These are phyloP conservation scores for Spilarctia lutea DNA, from an alignment of 2,888 invertebrate species.

Conservation along the genomic window DNA sequence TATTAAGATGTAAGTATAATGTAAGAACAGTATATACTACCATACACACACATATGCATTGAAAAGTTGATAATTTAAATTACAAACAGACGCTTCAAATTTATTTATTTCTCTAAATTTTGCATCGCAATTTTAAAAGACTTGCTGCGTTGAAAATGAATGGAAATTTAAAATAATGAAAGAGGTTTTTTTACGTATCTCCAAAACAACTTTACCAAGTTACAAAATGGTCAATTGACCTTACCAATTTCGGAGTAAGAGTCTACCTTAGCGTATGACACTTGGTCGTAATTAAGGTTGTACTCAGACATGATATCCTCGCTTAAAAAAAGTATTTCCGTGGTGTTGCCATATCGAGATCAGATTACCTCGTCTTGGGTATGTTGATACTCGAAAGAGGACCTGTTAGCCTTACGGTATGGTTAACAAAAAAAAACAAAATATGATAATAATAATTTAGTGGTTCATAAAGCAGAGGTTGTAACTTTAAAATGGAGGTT, in stretches of 20 bases:
- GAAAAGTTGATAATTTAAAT: too few species aligned
- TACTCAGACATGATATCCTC: slow-evolving; percentile 66
- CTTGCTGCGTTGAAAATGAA: too few species aligned
- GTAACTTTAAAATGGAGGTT: slow-evolving; percentile 23
- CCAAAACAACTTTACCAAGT: slow-evolving; percentile 20
- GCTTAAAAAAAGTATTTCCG: slow-evolving; percentile 65
- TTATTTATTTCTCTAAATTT: too few species aligned
- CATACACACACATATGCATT: too few species aligned
- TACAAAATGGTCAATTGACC: slow-evolving; percentile 30
- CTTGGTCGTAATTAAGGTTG: slow-evolving; percentile 54
- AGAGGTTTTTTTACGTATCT: background rate
- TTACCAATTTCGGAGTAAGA: slow-evolving; percentile 32
- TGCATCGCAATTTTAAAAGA: too few species aligned
- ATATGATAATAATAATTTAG: slow-evolving; percentile 52
- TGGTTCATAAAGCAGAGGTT: slow-evolving; percentile 43
- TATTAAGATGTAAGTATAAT: too few species aligned
- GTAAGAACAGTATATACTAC: too few species aligned
- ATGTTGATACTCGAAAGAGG: slow-evolving; percentile 60
- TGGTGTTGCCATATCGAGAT: slow-evolving; percentile 60
- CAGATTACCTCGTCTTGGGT: slow-evolving; percentile 65
- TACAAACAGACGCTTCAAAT: too few species aligned
- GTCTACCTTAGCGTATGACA: slow-evolving; percentile 31
- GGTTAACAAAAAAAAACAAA: slow-evolving; percentile 45
- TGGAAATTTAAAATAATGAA: background rate
- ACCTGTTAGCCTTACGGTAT: slow-evolving; percentile 62